A percentile compares a stretch with the other conserved stretches of the same genome.
These are phyloP conservation scores for Noctua pronuba DNA, from an alignment of 2,888 invertebrate genomes.

Conservation along the genomic window DNA sequence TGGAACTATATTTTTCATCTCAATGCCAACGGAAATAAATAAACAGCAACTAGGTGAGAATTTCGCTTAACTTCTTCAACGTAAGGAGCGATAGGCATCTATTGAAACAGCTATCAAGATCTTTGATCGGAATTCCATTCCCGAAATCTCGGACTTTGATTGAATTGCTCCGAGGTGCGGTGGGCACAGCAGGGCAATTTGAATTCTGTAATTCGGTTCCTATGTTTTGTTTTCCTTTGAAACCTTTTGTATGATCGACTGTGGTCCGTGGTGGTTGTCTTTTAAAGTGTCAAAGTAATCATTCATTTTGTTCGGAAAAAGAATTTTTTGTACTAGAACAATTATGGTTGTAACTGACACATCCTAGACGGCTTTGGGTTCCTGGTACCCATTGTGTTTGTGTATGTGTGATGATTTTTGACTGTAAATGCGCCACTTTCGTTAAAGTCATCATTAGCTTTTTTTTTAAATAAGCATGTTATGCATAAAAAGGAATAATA, in stretches of 20 bases:
- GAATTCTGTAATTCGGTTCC: no score
- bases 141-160: slow-evolving; percentile 36
- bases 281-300: no score
- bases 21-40: neutral
- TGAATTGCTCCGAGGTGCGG: slow-evolving; percentile 12
- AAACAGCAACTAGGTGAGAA: slow-evolving; percentile 1
- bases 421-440: neutral
- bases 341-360: neutral
- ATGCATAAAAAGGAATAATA: neutral
- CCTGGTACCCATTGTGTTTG: neutral
- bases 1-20: slow-evolving; percentile 11
- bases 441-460: neutral
- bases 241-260: neutral
- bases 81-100: slow-evolving; percentile 35
- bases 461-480: neutral
- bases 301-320: neutral
- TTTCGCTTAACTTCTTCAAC: neutral
- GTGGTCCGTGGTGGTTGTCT: neutral
- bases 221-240: neutral
- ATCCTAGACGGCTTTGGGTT: neutral
- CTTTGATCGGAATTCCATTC: slow-evolving; percentile 7
- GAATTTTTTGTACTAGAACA: neutral
- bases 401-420: neutral
- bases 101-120: slow-evolving; percentile 33
- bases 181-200: neutral